phyloP scores from a whole-genome alignment of 2,888 invertebrate species.

The Scelioninae gen. 1 region DNA sequence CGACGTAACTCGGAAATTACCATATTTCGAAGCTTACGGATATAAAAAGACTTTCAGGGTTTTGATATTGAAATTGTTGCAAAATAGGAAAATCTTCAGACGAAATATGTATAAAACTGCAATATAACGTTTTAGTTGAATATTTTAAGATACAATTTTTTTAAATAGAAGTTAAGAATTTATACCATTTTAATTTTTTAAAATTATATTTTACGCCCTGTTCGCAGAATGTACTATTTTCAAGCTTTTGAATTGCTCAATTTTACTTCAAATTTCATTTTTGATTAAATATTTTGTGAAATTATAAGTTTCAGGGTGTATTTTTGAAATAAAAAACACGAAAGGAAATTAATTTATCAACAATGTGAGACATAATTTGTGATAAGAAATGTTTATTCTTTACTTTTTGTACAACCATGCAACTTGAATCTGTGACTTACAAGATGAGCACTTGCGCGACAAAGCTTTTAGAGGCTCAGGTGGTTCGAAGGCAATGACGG shows the following conservation, averaged over 20 bases:
- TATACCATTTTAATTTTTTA: too few species aligned
- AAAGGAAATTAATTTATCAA: too few species aligned
- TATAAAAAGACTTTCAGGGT: slow-evolving; percentile 39
- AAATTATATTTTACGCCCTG: too few species aligned
- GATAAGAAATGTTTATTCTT: slow-evolving; percentile 48
- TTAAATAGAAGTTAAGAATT: too few species aligned
- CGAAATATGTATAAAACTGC: not conserved
- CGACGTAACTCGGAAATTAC: slow-evolving; percentile 27
- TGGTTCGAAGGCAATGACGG: slow-evolving; percentile 68
- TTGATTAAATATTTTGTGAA: too few species aligned
- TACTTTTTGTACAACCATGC: slow-evolving; percentile 35
- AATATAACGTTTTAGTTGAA: not conserved
- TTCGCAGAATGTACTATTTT: too few species aligned
- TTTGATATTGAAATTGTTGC: slow-evolving; percentile 58
- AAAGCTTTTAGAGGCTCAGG: slow-evolving; percentile 73
- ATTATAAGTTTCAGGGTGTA: too few species aligned
- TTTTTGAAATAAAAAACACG: too few species aligned
- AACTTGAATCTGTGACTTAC: slow-evolving; percentile 71
- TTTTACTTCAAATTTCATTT: too few species aligned
- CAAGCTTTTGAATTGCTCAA: too few species aligned
- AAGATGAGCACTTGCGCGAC: slow-evolving; percentile 57
- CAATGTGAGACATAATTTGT: slow-evolving; percentile 36
- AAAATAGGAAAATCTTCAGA: slow-evolving; percentile 18
- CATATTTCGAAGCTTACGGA: slow-evolving; percentile 43
- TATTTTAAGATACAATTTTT: too few species aligned